Evolutionary conservation across 2,113 vertebrate species (phyloP).

Genomic region (Oxyruncus cristatus): DNA sequence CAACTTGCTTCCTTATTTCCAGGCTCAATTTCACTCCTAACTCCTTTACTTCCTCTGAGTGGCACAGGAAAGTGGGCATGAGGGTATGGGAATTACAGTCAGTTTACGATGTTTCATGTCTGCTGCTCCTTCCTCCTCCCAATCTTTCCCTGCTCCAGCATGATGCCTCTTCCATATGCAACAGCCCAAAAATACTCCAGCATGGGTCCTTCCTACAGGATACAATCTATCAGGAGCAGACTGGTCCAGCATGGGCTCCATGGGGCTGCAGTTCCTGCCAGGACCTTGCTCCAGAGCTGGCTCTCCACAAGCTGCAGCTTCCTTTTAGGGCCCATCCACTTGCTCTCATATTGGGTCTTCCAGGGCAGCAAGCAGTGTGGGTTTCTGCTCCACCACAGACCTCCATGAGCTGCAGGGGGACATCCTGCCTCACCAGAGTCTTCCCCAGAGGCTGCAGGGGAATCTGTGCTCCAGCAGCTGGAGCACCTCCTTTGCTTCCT

Average conservation of each 20-base stretch:
- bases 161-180: neutral
- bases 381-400: neutral
- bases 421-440: neutral
- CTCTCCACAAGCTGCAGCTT: neutral
- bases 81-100: neutral
- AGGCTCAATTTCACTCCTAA: neutral
- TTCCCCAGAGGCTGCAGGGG: neutral
- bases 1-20: neutral
- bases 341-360: neutral
- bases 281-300: neutral
- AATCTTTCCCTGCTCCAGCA: neutral
- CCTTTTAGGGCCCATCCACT: neutral
- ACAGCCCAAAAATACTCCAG: neutral
- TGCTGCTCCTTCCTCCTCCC: neutral
- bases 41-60: neutral
- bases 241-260: rapidly evolving
- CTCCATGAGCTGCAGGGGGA: neutral
- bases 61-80: neutral
- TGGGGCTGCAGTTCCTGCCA: neutral
- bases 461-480: neutral
- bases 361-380: rapidly evolving
- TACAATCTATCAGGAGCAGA: neutral
- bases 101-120: neutral
- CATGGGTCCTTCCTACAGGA: neutral
- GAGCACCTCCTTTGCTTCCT: neutral